Percentiles rank a stretch among this genome's conserved stretches.
Conservation (phyloP, 2,888 invertebrate species). For the Yponomeuta evonymella region DNA sequence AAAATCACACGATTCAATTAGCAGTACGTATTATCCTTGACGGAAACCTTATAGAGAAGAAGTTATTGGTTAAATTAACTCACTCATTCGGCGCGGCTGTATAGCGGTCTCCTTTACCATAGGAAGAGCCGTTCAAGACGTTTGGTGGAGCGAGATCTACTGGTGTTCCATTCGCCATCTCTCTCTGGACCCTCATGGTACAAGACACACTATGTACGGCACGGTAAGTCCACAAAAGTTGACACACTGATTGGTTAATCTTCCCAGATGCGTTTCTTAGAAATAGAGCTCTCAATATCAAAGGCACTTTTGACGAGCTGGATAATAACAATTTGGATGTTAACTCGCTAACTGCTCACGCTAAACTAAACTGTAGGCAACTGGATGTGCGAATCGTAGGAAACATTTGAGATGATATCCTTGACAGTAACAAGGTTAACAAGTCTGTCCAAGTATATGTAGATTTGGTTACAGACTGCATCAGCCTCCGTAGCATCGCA, state of each 20-base stretch:
- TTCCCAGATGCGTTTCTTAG: background rate
- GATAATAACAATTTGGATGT: background rate
- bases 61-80: constrained; percentile 36
- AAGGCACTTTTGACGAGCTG: background rate
- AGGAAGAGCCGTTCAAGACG: constrained; percentile 47
- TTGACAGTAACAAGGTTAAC: constrained; percentile 56
- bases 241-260: background rate
- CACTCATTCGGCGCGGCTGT: constrained; percentile 70
- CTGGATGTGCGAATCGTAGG: constrained; percentile 37
- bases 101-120: constrained; percentile 64
- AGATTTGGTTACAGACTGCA: background rate
- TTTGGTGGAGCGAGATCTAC: background rate
- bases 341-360: background rate
- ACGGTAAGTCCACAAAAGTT: constrained; percentile 7
- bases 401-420: constrained; percentile 57
- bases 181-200: constrained; percentile 46
- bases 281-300: background rate
- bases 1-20: no score
- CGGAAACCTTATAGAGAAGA: constrained; percentile 7
- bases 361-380: background rate
- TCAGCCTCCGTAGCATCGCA: no score
- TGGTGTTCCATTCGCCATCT: constrained; percentile 8
- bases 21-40: background rate
- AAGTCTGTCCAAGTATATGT: background rate
- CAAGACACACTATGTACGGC: constrained; percentile 21